A percentile compares a stretch with the other conserved stretches of the same genome.
Evolutionary conservation across 92 coral and sea anemone species (phyloP).

Genomic region (Porites divaricata): DNA sequence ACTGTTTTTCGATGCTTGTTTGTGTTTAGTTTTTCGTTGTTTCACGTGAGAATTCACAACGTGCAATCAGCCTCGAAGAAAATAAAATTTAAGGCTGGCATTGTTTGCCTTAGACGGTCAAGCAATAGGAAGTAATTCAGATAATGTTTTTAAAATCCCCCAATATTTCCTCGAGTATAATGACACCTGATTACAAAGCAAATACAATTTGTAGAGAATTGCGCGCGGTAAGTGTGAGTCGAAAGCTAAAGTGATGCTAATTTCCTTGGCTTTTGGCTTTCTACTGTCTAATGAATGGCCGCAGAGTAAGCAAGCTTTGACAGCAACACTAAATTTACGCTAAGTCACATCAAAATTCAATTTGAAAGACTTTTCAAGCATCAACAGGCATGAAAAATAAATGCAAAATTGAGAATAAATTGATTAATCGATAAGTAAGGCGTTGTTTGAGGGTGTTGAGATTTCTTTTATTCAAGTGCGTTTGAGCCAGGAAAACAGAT

Average conservation of each 20-base stretch:
- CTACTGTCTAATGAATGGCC: conserved; percentile 32
- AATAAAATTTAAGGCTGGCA: conserved; percentile 41
- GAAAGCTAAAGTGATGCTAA: conserved; percentile 23
- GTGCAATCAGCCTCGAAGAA: conserved; percentile 45
- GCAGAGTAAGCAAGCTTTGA: background rate
- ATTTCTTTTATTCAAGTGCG: conserved; percentile 29
- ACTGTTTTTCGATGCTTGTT: conserved; percentile 15
- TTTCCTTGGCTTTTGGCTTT: conserved; percentile 29
- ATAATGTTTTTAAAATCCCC: conserved; percentile 42
- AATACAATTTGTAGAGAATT: conserved; percentile 34
- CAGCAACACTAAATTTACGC: background rate
- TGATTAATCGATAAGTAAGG: conserved; percentile 17
- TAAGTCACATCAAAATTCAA: background rate
- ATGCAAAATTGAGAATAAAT: conserved; percentile 5
- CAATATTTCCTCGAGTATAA: conserved; percentile 31
- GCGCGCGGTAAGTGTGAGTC: conserved; percentile 14
- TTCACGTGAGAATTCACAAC: conserved; percentile 56
- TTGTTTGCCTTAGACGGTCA: conserved; percentile 38
- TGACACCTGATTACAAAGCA: conserved; percentile 50
- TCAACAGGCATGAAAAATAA: conserved; percentile 1
- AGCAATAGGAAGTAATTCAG: conserved; percentile 44
- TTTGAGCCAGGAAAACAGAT: conserved; percentile 18
- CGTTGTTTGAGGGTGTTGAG: conserved; percentile 15
- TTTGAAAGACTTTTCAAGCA: conserved; percentile 11
- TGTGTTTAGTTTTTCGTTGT: background rate